These are phyloP conservation scores for Caretta caretta DNA, from an alignment of 2,113 vertebrate species.

Conservation along the genomic window DNA sequence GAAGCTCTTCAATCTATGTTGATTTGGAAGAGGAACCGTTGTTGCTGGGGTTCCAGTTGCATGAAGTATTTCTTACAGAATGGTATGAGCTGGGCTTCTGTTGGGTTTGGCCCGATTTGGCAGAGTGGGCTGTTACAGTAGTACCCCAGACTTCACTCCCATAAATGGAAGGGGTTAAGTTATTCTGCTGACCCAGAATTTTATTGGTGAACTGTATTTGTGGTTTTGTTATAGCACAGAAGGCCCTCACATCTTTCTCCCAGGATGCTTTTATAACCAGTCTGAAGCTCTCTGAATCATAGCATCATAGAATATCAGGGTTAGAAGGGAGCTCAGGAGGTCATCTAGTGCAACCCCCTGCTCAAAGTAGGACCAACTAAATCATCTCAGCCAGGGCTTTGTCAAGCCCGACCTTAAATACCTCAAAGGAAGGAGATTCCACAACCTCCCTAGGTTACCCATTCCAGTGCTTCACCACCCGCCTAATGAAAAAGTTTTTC, in stretches of 20 bases:
- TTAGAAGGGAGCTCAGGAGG: no score
- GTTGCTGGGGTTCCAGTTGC: background rate
- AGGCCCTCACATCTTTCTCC: background rate
- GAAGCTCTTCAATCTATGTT: background rate
- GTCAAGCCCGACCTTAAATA: no score
- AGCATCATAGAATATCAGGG: no score
- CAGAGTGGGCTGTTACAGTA: background rate
- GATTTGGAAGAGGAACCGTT: background rate
- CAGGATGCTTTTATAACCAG: background rate
- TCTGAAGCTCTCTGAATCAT: background rate
- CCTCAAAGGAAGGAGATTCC: no score
- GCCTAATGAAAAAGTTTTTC: no score
- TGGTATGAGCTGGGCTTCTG: fast-evolving
- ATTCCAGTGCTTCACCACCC: no score
- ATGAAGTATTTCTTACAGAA: background rate
- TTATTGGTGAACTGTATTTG: background rate
- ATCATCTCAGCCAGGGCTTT: no score
- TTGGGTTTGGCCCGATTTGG: background rate
- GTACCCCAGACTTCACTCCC: background rate
- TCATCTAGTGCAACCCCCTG: no score
- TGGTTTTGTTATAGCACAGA: background rate
- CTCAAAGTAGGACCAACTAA: no score
- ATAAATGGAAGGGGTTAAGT: background rate
- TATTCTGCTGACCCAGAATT: background rate
- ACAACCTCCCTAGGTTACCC: no score